Conservation (phyloP, 1,140 invertebrate species). For the Muscidifurax raptorellus region DNA sequence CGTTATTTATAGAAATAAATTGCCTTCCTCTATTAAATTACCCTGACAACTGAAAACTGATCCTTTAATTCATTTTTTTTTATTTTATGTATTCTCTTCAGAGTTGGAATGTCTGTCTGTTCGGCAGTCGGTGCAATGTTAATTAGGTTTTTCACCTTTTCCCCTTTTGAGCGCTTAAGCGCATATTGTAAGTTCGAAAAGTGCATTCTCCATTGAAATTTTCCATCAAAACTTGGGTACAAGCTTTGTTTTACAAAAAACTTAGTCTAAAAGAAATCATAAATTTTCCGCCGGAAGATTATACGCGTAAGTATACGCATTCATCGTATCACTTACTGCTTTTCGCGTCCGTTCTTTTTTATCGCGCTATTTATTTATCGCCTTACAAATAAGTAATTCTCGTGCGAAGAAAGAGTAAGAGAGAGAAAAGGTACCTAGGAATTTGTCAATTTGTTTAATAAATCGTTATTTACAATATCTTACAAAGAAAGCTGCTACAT, state of each 20-base stretch:
- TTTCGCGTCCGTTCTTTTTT: conserved; percentile 56
- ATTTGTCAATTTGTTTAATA: conserved; percentile 74
- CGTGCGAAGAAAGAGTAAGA: conserved; percentile 64
- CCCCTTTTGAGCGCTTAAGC: conserved; percentile 13
- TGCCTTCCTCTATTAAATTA: conserved; percentile 58
- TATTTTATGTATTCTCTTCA: conserved; percentile 51
- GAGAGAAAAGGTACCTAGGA: conserved; percentile 67
- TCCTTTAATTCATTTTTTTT: conserved; percentile 55
- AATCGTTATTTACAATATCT: conserved; percentile 76
- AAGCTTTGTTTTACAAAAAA: conserved; percentile 33
- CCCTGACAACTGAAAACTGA: conserved; percentile 61
- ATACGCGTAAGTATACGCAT: conserved; percentile 46
- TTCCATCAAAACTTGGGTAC: conserved; percentile 7
- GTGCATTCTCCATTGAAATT: conserved; percentile 37
- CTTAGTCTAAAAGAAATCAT: conserved; percentile 36
- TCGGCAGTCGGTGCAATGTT: conserved; percentile 57
- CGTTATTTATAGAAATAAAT: conserved; percentile 59
- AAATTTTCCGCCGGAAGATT: conserved; percentile 41
- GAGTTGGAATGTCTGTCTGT: conserved; percentile 72
- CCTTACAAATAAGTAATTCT: conserved; percentile 62
- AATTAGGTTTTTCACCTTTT: conserved; percentile 48
- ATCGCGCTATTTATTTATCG: conserved; percentile 56
- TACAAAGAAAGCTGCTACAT: conserved; percentile 73
- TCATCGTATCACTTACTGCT: conserved; percentile 53
- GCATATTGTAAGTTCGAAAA: conserved; percentile 2